A percentile compares a stretch with the other conserved stretches of the same genome.
Conservation (phyloP, 2,113 vertebrate species). For the Siniperca chuatsi region DNA sequence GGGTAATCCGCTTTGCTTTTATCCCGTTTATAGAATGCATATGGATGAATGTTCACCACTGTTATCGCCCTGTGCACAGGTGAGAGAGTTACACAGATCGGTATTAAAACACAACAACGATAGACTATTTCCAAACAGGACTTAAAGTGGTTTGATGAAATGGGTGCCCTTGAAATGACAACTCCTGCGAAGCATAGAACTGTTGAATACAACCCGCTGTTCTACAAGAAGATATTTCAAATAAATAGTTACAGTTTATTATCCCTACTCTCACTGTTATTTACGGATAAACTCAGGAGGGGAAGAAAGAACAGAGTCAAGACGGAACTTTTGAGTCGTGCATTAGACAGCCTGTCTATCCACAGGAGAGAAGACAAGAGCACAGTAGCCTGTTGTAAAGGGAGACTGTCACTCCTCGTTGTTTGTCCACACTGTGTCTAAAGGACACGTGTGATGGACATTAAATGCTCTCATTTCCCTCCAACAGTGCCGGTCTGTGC, state of each 20-base stretch:
- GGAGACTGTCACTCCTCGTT: slow-evolving; percentile 38
- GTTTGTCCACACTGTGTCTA: slow-evolving; percentile 33
- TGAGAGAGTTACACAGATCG: slow-evolving; percentile 34
- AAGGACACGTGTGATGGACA: slow-evolving; percentile 69
- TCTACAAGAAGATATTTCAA: not conserved
- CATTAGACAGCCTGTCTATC: slow-evolving; percentile 47
- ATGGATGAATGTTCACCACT: slow-evolving; percentile 36
- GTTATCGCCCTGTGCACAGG: slow-evolving; percentile 35
- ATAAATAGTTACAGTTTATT: not conserved
- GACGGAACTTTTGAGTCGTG: slow-evolving; percentile 56
- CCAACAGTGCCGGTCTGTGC: slow-evolving; percentile 74
- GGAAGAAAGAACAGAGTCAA: not conserved
- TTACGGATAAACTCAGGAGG: not conserved
- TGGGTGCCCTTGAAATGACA: not conserved
- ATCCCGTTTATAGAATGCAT: slow-evolving; percentile 44
- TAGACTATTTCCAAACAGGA: not conserved
- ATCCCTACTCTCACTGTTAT: not conserved
- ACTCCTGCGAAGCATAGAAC: not conserved
- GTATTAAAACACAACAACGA: not conserved
- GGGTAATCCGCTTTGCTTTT: slow-evolving; percentile 61
- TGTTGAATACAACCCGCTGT: slow-evolving; percentile 3
- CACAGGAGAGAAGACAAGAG: slow-evolving; percentile 40
- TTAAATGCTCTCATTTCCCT: slow-evolving; percentile 60
- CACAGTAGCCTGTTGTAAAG: slow-evolving; percentile 43
- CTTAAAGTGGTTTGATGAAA: slow-evolving; percentile 3